Conservation (phyloP, 1,140 invertebrate genomes). For the Probaryconus sp. region DNA sequence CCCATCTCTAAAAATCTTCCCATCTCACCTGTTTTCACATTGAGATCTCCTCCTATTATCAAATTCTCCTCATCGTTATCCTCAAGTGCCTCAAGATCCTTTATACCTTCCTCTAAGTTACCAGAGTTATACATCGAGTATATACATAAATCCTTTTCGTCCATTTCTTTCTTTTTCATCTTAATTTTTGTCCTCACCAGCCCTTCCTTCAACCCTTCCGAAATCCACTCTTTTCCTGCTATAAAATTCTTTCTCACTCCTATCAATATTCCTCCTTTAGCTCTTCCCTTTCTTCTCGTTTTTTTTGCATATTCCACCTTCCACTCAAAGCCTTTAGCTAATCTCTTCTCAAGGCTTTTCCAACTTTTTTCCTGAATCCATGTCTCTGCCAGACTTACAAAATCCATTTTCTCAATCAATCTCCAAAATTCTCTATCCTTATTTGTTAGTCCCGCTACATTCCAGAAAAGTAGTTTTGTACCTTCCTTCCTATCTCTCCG, state of each 20-base stretch:
- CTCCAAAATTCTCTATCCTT: constrained; percentile 41
- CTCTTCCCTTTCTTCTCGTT: constrained; percentile 38
- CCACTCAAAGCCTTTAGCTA: constrained; percentile 34
- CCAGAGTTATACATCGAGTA: constrained; percentile 18
- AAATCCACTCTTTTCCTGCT: neutral
- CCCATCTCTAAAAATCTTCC: constrained; percentile 5
- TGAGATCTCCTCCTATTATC: constrained; percentile 20
- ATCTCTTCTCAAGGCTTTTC: constrained; percentile 2
- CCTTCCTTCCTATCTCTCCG: too few relatives aligned
- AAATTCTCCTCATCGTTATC: constrained; percentile 13
- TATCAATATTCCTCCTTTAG: constrained; percentile 16
- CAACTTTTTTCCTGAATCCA: constrained; percentile 37
- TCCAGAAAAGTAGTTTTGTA: too few relatives aligned
- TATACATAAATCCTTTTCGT: too few relatives aligned
- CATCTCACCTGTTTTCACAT: constrained; percentile 11
- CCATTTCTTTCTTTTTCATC: neutral
- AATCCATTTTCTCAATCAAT: constrained; percentile 26
- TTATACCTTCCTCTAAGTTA: constrained; percentile 2
- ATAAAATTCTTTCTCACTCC: neutral
- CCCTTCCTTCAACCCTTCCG: neutral
- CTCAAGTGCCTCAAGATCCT: constrained; percentile 11
- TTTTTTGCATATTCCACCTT: constrained; percentile 17
- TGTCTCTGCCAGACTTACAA: constrained; percentile 40
- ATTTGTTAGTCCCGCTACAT: constrained; percentile 1
- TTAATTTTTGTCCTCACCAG: constrained; percentile 6